Evolutionary conservation across 1,140 invertebrate genomes (phyloP), one percentile per base, ranked within the genome.

Genomic region (Spodoptera litura): DNA sequence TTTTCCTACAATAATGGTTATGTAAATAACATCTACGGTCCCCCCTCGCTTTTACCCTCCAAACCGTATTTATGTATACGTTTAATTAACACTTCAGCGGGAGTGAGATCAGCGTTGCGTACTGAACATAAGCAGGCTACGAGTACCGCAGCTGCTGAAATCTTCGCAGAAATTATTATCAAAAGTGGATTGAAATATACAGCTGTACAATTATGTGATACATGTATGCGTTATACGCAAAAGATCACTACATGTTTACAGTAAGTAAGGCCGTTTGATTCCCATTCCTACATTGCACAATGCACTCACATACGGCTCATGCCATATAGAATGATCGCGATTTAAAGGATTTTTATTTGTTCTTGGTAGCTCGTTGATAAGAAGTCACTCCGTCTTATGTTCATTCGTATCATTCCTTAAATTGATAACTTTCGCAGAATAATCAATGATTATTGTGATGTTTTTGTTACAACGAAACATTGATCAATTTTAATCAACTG

Each of bases 1-100:
- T 92, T 92, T 91, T 87, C 83, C 80, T 84, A 87, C 78, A 81
- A 87, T 92, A 90, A 90, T 92, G 88, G 81, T 85, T 88, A 68
- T 85, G 90, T 91, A 90, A 91, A 91, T 89, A 92, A 80, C 82
- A 80, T 71, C 83, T 27, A 71, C 13, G 31, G 6, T 53, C 52
- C 62, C 82, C 83, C 78, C 81, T 86, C 75, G 78, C 84, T 84
- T 85, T 84, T 81, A 85, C 86, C 78, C 81, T 84, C 68, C 44
- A 79, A 78, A 78, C 79, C 82, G 86, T 86, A 88, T 88, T 89
- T 89, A 73, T 83, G 78, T 85, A 84, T 85, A 86, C 78, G 78
- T 87, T 87, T 85, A 88, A 89, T 90, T 92, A 90, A 87, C 86
- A 85, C 81, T 89, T 86, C 78, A 86, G 64, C 64, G 78, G 55